Conservation (phyloP, 2,888 invertebrate species). For the Argyresthia goedartella region DNA sequence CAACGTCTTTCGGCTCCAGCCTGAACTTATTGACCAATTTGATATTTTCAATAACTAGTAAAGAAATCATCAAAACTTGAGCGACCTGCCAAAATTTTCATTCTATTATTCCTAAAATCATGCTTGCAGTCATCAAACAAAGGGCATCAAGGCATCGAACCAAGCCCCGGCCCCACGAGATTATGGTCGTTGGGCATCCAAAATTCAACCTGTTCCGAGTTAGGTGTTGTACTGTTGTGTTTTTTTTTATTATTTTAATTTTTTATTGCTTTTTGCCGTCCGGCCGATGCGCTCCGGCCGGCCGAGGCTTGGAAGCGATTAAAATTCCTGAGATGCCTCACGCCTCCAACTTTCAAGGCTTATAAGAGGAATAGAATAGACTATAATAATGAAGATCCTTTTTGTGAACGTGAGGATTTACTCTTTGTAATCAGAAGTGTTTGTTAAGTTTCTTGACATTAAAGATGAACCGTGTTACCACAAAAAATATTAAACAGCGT, state of each 20-base stretch:
- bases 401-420: too few relatives aligned
- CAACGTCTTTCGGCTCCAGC: neutral
- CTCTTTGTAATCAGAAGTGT: too few relatives aligned
- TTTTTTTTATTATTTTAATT: conserved; percentile 9
- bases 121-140: conserved; percentile 7
- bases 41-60: neutral
- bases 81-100: neutral
- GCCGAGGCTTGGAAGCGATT: conserved; percentile 61
- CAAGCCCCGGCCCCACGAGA: conserved; percentile 27
- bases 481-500: too few relatives aligned
- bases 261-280: conserved; percentile 42
- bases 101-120: neutral
- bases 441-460: too few relatives aligned
- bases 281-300: conserved; percentile 19
- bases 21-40: neutral
- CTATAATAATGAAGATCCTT: neutral
- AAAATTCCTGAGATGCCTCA: conserved; percentile 65
- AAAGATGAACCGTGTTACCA: too few relatives aligned
- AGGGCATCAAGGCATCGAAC: conserved; percentile 9
- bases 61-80: neutral
- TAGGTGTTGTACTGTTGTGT: conserved; percentile 24
- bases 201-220: conserved; percentile 42
- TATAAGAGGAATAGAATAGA: conserved; percentile 4
- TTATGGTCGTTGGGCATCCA: conserved; percentile 37
- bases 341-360: conserved; percentile 46